phyloP scores from a whole-genome alignment of 2,888 invertebrate genomes.

The Cerastis rubricosa region DNA sequence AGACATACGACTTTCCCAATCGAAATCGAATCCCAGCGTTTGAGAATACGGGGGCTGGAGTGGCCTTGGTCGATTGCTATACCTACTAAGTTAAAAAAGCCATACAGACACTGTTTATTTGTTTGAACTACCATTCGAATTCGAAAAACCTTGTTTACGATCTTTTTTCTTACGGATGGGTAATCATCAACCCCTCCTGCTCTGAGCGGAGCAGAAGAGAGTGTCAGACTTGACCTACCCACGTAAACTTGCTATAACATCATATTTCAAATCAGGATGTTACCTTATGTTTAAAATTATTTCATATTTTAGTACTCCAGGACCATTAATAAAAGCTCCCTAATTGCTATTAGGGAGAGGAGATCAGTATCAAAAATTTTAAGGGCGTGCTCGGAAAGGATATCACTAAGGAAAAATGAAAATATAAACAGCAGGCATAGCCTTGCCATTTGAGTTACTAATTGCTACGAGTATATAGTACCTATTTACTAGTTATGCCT shows the following conservation, averaged over 20 bases:
- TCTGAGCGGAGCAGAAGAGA: too few species aligned
- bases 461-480: background rate
- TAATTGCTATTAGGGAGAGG: conserved; percentile 5
- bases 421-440: conserved; percentile 12
- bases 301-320: too few species aligned
- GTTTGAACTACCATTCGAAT: background rate
- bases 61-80: background rate
- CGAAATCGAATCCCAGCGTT: too few species aligned
- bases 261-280: background rate
- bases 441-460: conserved; percentile 12
- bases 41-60: too few species aligned
- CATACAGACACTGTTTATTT: background rate
- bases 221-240: too few species aligned
- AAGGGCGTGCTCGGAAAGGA: background rate
- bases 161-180: too few species aligned
- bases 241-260: too few species aligned
- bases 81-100: background rate
- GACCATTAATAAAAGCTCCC: background rate
- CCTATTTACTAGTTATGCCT: too few species aligned
- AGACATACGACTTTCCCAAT: too few species aligned
- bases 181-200: too few species aligned
- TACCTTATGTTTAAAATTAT: background rate
- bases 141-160: background rate
- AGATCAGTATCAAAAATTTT: conserved; percentile 7
- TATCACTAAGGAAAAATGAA: background rate